These are phyloP conservation scores for Onychomys arenicola DNA, from an alignment of 2,797 vertebrate species.

Conservation along the genomic window DNA sequence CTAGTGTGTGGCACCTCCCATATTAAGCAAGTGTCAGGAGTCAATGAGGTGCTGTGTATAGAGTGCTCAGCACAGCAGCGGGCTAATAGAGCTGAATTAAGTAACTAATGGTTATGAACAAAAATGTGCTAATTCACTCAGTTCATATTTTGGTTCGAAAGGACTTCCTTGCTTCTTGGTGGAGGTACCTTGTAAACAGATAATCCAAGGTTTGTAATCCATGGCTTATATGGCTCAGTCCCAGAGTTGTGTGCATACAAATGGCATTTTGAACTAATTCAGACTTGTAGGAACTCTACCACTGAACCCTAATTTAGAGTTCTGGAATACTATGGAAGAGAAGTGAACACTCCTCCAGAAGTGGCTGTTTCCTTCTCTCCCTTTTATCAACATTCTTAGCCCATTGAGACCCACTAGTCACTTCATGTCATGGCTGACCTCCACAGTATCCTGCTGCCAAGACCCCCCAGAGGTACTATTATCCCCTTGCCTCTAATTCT, in stretches of 20 bases:
- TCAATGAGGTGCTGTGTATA: background rate
- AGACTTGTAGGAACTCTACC: background rate
- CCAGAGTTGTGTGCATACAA: background rate
- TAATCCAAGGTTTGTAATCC: background rate
- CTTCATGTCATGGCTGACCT: fast-evolving
- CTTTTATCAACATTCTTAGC: background rate
- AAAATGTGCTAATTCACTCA: background rate
- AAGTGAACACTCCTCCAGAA: fast-evolving
- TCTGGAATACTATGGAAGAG: background rate
- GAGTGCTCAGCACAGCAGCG: background rate
- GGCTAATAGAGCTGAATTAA: background rate
- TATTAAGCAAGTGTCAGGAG: background rate
- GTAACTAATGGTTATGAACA: background rate
- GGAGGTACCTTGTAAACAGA: background rate
- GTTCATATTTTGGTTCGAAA: background rate
- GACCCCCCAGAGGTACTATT: background rate
- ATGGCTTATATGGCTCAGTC: background rate
- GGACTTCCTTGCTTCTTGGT: background rate
- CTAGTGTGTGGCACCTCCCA: background rate
- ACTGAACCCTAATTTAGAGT: background rate
- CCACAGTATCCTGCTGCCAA: too few relatives aligned
- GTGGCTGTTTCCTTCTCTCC: background rate
- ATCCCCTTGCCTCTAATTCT: background rate
- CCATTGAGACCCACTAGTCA: background rate
- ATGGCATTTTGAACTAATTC: background rate